Percentiles rank a stretch among this genome's conserved stretches.
Conservation (phyloP, 2,113 vertebrate genomes). For the Perca schrenkii region DNA sequence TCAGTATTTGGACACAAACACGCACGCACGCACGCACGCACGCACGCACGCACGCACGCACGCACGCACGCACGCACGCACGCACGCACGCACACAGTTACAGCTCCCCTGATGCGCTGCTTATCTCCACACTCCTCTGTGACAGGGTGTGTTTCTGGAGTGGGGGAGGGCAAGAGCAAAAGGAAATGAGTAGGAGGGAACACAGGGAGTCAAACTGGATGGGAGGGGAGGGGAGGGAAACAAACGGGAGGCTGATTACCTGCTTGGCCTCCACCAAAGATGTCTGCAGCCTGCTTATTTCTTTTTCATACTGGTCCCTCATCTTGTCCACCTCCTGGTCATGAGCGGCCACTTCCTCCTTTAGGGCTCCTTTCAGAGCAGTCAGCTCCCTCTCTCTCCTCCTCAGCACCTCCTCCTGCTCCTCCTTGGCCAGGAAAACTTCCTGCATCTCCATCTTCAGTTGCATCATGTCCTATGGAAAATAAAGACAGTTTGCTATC, state of each 20-base stretch:
- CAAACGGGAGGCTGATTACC: slow-evolving; percentile 80
- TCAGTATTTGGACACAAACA: background rate
- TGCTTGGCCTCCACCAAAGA: slow-evolving; percentile 89
- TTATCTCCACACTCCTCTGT: slow-evolving; percentile 66
- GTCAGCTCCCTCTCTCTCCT: slow-evolving; percentile 94
- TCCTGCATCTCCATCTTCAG: slow-evolving; percentile 91
- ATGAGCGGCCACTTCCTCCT: slow-evolving; percentile 96
- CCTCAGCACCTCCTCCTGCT: slow-evolving; percentile 92
- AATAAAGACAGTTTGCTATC: background rate
- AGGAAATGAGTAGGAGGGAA: slow-evolving; percentile 48
- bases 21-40: slow-evolving; percentile 13
- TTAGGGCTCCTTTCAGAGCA: slow-evolving; percentile 94
- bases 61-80: slow-evolving; percentile 9
- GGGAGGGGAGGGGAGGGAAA: slow-evolving; percentile 5
- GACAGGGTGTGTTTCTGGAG: slow-evolving; percentile 48
- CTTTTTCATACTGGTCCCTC: slow-evolving; percentile 91
- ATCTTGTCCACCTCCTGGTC: slow-evolving; percentile 95
- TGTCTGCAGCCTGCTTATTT: slow-evolving; percentile 85
- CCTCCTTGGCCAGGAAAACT: slow-evolving; percentile 89
- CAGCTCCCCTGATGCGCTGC: slow-evolving; percentile 35
- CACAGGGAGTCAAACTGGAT: slow-evolving; percentile 11
- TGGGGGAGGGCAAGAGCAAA: slow-evolving; percentile 31
- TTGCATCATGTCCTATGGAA: slow-evolving; percentile 89
- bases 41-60: background rate
- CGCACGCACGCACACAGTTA: slow-evolving; percentile 7